Evolutionary conservation across 2,888 invertebrate genomes (phyloP), one percentile per base, ranked within the genome.

Genomic region (Limnephilus marmoratus): DNA sequence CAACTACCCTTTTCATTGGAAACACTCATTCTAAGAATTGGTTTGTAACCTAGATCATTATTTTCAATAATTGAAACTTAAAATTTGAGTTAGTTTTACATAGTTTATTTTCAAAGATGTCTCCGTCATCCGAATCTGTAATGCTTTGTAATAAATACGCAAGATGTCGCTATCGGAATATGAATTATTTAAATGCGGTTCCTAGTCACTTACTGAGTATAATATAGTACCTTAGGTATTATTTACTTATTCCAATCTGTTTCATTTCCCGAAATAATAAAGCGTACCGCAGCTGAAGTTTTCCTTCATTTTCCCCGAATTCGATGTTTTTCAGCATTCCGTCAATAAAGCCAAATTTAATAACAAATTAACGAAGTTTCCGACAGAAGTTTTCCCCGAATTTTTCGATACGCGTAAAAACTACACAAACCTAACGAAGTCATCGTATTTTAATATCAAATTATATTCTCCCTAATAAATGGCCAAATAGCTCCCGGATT

Each of bases 401-500:
- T 85, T 92, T 90, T 92, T 92, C 86, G 80, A 90, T 90, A 90
- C 92, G 90, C 91, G 29, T 85, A 85, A 90, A 86, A 92, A 92
- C 90, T 92, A 92, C 83, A 90, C 81, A 90, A 81, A 37, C 86
- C 91, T 91, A 91, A 90, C 91, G 82, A 92, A 93, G 92, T 93
- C 92, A 91, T 93, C 91, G 86, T 90, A 90, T 93, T 93, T 92
- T 92, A 93, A 92, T 93, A 93, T 90, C 82, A 93, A 93, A 92
- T 93, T 92, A 91, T 91, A 90, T 81, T 90, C 90, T 90, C 91
- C 91, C 81, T 92, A 90, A 93, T 93, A 92, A 93, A 93, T 93
- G 91, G 90, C 88, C 89, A 85, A 92, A 92, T 92, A 91, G 92
- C 93, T 87, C 34, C 90, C 92, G 68, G 81, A 90, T 81, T 89